These are phyloP conservation scores for Meteorus sp. DNA, from an alignment of 1,140 invertebrate species.

Conservation along the genomic window DNA sequence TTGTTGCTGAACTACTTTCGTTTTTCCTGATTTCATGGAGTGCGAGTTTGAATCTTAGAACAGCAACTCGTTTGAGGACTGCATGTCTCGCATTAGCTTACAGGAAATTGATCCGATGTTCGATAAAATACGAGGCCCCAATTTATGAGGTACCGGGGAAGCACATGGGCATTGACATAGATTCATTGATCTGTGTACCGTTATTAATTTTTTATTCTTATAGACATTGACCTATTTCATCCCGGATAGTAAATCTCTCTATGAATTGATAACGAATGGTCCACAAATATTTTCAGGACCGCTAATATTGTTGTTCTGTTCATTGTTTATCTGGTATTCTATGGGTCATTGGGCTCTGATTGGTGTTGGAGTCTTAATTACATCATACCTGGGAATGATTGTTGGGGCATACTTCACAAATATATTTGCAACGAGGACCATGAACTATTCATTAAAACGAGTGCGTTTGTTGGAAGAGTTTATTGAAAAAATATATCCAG, in stretches of 20 bases:
- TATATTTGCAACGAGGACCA: constrained; percentile 28
- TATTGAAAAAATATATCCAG: constrained; percentile 33
- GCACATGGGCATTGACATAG: too few relatives aligned
- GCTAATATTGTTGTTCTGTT: constrained; percentile 28
- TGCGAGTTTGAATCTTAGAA: constrained; percentile 35
- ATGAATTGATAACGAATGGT: constrained; percentile 34
- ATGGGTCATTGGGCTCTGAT: constrained; percentile 34
- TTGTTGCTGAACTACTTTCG: constrained; percentile 31
- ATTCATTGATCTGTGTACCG: neutral
- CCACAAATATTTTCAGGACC: constrained; percentile 34
- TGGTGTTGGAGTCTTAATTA: constrained; percentile 30
- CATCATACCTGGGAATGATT: constrained; percentile 28
- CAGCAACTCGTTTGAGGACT: constrained; percentile 35
- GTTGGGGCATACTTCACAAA: constrained; percentile 33
- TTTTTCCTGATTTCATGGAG: constrained; percentile 38
- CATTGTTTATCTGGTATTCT: constrained; percentile 31
- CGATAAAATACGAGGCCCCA: constrained; percentile 33
- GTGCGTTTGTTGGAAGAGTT: constrained; percentile 34
- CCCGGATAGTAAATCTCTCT: constrained; percentile 34
- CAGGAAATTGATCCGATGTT: constrained; percentile 35
- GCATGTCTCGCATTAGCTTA: constrained; percentile 38
- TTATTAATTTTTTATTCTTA: constrained; percentile 23
- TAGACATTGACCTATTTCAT: constrained; percentile 38
- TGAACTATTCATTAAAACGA: constrained; percentile 30
- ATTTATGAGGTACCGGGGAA: constrained; percentile 40